Percentiles rank a stretch among this genome's conserved stretches.
phyloP scores from a whole-genome alignment of 1,140 invertebrate genomes.

The Sinonovacula constricta region DNA sequence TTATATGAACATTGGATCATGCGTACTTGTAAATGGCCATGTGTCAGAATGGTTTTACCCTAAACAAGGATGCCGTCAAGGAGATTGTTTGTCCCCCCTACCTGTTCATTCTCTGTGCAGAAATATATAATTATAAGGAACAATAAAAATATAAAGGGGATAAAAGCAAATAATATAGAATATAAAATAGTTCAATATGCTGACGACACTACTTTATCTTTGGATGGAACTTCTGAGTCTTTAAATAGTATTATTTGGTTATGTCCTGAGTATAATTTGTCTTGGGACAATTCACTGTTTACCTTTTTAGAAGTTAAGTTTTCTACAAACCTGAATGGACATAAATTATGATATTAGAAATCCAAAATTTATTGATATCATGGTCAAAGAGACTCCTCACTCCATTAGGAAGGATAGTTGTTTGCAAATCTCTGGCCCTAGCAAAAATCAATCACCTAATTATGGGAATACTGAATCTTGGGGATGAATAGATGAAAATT shows the following conservation, averaged over 20 bases:
- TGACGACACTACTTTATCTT: slow-evolving; percentile 25
- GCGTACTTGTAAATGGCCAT: too few species aligned
- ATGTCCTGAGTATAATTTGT: background rate
- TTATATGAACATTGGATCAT: too few species aligned
- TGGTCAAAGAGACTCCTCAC: slow-evolving; percentile 4
- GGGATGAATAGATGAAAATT: background rate
- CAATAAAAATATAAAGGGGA: slow-evolving; percentile 34
- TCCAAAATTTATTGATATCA: background rate
- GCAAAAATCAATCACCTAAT: slow-evolving; percentile 9
- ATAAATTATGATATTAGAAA: slow-evolving; percentile 5
- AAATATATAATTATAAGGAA: slow-evolving; percentile 18
- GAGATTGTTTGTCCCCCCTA: too few species aligned
- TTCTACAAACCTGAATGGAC: background rate
- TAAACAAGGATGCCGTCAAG: too few species aligned
- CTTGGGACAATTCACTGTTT: background rate
- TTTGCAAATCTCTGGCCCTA: slow-evolving; percentile 2
- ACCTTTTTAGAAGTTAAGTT: background rate
- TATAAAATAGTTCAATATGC: slow-evolving; percentile 33
- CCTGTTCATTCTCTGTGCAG: slow-evolving; percentile 35
- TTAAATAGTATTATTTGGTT: slow-evolving; percentile 1
- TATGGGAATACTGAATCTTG: background rate
- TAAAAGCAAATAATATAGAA: slow-evolving; percentile 14
- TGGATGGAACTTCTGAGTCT: slow-evolving; percentile 37
- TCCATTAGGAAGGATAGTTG: background rate
- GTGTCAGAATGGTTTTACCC: too few species aligned